These are phyloP conservation scores for Caenorhabditis imperialis DNA, from an alignment of 2,888 invertebrate species.

Conservation along the genomic window DNA sequence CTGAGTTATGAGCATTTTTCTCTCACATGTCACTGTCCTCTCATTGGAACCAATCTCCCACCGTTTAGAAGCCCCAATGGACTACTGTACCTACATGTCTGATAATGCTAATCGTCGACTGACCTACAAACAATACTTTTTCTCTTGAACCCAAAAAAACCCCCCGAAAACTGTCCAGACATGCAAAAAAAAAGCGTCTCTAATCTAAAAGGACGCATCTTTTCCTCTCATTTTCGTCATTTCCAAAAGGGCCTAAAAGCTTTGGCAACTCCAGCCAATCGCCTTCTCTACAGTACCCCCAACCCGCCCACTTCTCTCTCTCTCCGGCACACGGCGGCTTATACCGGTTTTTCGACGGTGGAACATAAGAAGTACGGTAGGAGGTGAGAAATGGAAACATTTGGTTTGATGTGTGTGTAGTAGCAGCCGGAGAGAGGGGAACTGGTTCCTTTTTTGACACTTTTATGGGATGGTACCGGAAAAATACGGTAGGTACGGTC, in stretches of 20 bases:
- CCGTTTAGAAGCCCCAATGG: background rate
- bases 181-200: background rate
- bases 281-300: background rate
- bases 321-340: too few species aligned
- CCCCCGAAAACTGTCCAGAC: background rate
- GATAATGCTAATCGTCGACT: background rate
- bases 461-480: background rate
- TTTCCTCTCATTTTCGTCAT: too few species aligned
- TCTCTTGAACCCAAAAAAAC: background rate
- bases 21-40: too few species aligned
- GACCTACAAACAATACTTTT: too few species aligned
- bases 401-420: background rate
- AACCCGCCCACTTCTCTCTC: background rate
- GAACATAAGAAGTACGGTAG: too few species aligned
- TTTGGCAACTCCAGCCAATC: conserved; percentile 3
- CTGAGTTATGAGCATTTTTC: too few species aligned
- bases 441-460: conserved; percentile 2
- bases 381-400: conserved; percentile 36
- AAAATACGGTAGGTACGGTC: background rate
- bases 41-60: too few species aligned
- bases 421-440: too few species aligned
- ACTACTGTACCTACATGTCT: background rate
- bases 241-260: too few species aligned
- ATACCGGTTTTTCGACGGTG: conserved; percentile 6
- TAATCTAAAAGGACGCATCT: conserved; percentile 7